Evolutionary conservation across 2,888 invertebrate genomes (phyloP), one percentile per base, ranked within the genome.

Genomic region (Cyclophora punctaria): DNA sequence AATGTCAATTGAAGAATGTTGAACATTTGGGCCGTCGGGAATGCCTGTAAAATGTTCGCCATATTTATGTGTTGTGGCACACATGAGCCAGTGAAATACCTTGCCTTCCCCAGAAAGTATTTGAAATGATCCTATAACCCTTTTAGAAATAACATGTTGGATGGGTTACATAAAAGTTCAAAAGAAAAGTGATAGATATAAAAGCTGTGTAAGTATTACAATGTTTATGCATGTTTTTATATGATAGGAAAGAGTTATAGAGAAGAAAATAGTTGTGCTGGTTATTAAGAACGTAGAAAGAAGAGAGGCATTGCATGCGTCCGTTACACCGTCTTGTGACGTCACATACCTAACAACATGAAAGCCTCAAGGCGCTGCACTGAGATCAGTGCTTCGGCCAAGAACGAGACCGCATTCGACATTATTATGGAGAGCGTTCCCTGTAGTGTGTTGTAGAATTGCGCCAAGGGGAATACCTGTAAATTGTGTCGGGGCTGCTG

Each of bases 1-100:
- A 92, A 78, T 35, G 90, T 71, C 41, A 85, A 69, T 80, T 93
- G 94, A 41, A 95, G 88, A n/a, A 91, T 90, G 80, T 95, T 94
- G 75, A 91, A 93, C 77, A 93, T 92, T 75, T 93, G 93, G 4
- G 94, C 93, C 80, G 93, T 87, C 50, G 94, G 92, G 81, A 94
- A 95, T 44, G 92, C 94, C 80, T 85, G 84, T 65, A 78, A 67
- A 71, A 75, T 37, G 37, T 37, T 37, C 37, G 37, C 37, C 4
- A 5, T 5, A 37, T 37, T 37, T 37, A 5, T 20, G 20, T 20
- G 20, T 20, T 20, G 20, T 20, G 20, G 20, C 20, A 20, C 20
- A 20, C 20, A 20, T 20, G 20, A 20, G 20, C 20, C 20, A 20
- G 20, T 20, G 20, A 20, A 20, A 20, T 20, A 20, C 20, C 20